Evolutionary conservation across 2,113 vertebrate genomes (phyloP).

Genomic region (Halcyon malimbica): DNA sequence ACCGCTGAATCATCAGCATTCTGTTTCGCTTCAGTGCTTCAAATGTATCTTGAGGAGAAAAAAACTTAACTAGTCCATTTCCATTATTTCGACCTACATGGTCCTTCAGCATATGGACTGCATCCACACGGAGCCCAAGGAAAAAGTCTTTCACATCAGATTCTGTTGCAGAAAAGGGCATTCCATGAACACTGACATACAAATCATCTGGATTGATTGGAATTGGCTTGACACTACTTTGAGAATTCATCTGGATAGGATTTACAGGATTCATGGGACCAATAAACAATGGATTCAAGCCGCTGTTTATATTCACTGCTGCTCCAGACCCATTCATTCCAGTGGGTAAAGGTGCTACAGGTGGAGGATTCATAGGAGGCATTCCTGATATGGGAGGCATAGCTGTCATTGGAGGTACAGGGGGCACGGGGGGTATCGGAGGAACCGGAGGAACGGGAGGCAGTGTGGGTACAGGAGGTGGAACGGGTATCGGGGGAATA

Average conservation of each 20-base stretch:
- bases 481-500: constrained; percentile 90
- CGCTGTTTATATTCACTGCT: constrained; percentile 83
- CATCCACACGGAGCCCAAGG: constrained; percentile 90
- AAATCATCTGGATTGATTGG: constrained; percentile 89
- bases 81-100: constrained; percentile 89
- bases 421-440: constrained; percentile 88
- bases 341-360: constrained; percentile 85
- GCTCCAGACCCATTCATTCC: constrained; percentile 88
- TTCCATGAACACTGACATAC: constrained; percentile 91
- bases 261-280: constrained; percentile 87
- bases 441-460: constrained; percentile 90
- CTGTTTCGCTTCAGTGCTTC: constrained; percentile 93
- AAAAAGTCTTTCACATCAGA: constrained; percentile 94
- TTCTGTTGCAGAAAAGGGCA: constrained; percentile 91
- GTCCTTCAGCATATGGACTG: constrained; percentile 88
- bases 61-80: constrained; percentile 94
- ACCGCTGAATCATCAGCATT: constrained; percentile 95
- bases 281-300: constrained; percentile 91
- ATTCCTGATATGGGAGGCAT: constrained; percentile 89
- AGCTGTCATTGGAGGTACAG: constrained; percentile 90
- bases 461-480: constrained; percentile 89
- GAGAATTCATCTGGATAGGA: constrained; percentile 87
- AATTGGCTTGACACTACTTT: constrained; percentile 89
- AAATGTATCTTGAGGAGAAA: constrained; percentile 93
- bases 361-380: constrained; percentile 94